Conservation (phyloP, 2,888 invertebrate species). For the Oxystoma pomonae region DNA sequence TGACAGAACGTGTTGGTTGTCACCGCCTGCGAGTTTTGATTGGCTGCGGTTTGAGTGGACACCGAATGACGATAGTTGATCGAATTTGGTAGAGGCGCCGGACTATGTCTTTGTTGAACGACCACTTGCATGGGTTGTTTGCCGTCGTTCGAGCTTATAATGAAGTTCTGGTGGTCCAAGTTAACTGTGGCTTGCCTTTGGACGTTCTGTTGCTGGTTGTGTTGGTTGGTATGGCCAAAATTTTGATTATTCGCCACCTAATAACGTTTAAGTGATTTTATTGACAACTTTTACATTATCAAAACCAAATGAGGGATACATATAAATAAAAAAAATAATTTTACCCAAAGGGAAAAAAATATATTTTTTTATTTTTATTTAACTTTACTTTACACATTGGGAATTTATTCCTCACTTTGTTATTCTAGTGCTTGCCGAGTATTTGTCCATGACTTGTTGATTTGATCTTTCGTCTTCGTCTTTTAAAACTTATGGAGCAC, state of each 20-base stretch:
- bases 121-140: constrained; percentile 35
- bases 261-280: too few species aligned
- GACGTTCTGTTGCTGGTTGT: constrained; percentile 29
- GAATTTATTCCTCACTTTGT: too few species aligned
- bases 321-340: too few species aligned
- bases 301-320: too few species aligned
- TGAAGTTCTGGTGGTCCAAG: constrained; percentile 58
- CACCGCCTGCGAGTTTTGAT: constrained; percentile 48
- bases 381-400: too few species aligned
- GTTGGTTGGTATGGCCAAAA: background rate
- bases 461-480: too few species aligned
- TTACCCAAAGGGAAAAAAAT: too few species aligned
- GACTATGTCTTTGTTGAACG: constrained; percentile 35
- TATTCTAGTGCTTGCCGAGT: too few species aligned
- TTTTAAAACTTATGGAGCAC: too few species aligned
- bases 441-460: too few species aligned
- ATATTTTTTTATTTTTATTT: too few species aligned
- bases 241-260: background rate
- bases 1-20: constrained; percentile 49
- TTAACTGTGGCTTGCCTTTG: constrained; percentile 45
- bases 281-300: too few species aligned
- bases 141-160: constrained; percentile 47
- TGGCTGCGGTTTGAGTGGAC: constrained; percentile 68
- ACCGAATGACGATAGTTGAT: constrained; percentile 60
- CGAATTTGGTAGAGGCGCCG: constrained; percentile 35